phyloP scores from a whole-genome alignment of 2,888 invertebrate genomes.

The Fragum whitleyi region DNA sequence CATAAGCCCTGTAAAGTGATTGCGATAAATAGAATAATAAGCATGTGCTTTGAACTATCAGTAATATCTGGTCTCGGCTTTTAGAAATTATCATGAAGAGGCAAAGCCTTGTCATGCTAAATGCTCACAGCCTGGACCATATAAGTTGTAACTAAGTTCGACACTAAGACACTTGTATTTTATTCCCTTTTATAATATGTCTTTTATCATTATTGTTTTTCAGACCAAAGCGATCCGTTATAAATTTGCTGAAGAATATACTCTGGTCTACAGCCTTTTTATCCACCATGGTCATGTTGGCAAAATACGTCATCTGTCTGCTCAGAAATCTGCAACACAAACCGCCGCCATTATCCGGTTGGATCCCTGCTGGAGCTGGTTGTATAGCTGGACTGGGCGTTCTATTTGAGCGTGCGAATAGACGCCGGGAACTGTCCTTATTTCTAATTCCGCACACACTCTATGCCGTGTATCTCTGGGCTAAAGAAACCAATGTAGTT shows the following conservation, averaged over 20 bases:
- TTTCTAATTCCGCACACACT: constrained; percentile 77
- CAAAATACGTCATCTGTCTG: constrained; percentile 76
- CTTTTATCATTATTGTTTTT: constrained; percentile 33
- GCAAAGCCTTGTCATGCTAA: too few species aligned
- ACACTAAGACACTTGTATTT: too few species aligned
- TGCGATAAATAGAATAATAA: too few species aligned
- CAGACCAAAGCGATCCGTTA: constrained; percentile 71
- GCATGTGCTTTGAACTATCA: too few species aligned
- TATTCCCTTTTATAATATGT: too few species aligned
- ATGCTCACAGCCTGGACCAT: too few species aligned
- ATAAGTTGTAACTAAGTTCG: too few species aligned
- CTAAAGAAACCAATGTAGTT: constrained; percentile 51
- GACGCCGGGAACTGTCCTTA: constrained; percentile 75
- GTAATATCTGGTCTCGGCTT: too few species aligned
- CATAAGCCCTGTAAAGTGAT: too few species aligned
- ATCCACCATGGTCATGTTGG: constrained; percentile 74
- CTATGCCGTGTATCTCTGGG: constrained; percentile 70
- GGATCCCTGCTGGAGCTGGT: constrained; percentile 72
- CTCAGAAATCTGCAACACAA: constrained; percentile 68
- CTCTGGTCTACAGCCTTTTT: constrained; percentile 76
- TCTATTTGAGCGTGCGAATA: constrained; percentile 70
- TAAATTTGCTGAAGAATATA: constrained; percentile 70
- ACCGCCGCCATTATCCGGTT: constrained; percentile 73
- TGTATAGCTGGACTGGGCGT: constrained; percentile 69
- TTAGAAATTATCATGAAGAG: too few species aligned